These are phyloP conservation scores for Solea senegalensis DNA, from an alignment of 2,113 vertebrate genomes.

Conservation along the genomic window DNA sequence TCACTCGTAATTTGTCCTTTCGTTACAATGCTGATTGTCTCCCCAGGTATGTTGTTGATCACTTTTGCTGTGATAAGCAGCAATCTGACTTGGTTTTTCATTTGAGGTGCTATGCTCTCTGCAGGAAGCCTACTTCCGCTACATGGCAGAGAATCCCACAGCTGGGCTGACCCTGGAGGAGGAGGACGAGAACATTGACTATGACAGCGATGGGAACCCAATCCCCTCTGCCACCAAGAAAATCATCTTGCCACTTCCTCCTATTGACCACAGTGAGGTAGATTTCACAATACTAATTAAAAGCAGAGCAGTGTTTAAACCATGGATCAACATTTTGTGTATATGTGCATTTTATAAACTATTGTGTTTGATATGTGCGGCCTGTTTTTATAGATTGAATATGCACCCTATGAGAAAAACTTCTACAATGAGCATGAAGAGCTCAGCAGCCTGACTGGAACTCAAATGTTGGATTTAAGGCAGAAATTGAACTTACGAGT, in stretches of 20 bases:
- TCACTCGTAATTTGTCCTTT: neutral
- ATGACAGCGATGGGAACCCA: slow-evolving; percentile 98
- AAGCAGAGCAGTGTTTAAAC: neutral
- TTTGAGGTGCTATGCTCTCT: slow-evolving; percentile 73
- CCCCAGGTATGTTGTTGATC: slow-evolving; percentile 1
- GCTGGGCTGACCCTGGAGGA: slow-evolving; percentile 94
- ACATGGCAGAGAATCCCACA: slow-evolving; percentile 99
- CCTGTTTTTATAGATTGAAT: slow-evolving; percentile 87
- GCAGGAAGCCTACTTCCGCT: slow-evolving; percentile 99
- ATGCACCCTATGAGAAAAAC: slow-evolving; percentile 96
- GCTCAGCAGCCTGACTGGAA: slow-evolving; percentile 87
- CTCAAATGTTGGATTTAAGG: slow-evolving; percentile 89
- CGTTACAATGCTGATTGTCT: neutral
- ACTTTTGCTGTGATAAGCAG: neutral
- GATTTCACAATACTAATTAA: neutral
- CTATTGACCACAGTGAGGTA: slow-evolving; percentile 97
- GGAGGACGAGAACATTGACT: slow-evolving; percentile 95
- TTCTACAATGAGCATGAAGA: slow-evolving; percentile 97
- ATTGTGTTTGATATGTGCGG: neutral
- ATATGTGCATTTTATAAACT: neutral
- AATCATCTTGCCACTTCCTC: slow-evolving; percentile 95
- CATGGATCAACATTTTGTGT: neutral
- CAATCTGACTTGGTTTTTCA: slow-evolving; percentile 39
- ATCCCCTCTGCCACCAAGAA: slow-evolving; percentile 90
- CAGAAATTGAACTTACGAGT: slow-evolving; percentile 96